Conservation (phyloP, 2,797 vertebrate species). For the Cygnus olor region DNA sequence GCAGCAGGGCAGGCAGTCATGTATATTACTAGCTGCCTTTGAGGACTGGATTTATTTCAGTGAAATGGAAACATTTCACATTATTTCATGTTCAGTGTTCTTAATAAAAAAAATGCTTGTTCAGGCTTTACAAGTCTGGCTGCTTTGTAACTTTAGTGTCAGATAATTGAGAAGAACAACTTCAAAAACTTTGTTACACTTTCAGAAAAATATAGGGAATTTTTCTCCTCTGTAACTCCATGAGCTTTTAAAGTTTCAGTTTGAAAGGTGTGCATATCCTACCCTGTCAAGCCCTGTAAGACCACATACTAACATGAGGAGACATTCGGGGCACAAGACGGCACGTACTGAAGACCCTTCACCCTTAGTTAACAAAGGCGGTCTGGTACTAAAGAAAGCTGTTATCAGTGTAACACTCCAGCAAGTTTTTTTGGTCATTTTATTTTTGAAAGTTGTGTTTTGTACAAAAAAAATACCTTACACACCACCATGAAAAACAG, state of each 20-base stretch:
- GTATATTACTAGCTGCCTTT: neutral
- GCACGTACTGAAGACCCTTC: neutral
- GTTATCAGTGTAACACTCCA: neutral
- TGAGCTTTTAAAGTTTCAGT: neutral
- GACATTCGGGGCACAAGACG: neutral
- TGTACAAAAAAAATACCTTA: constrained; percentile 77
- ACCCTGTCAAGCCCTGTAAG: too few species aligned
- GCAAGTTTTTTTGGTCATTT: constrained; percentile 49
- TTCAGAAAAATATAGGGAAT: neutral
- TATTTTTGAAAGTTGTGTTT: constrained; percentile 76
- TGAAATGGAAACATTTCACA: neutral
- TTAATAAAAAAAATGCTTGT: constrained; percentile 46
- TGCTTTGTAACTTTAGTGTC: neutral
- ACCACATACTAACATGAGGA: neutral
- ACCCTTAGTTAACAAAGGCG: neutral
- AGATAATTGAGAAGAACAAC: neutral
- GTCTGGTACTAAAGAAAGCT: neutral
- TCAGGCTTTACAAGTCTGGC: constrained; percentile 17
- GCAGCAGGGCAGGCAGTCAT: neutral
- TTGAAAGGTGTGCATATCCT: neutral
- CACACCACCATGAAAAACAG: constrained; percentile 70
- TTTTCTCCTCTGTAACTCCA: neutral
- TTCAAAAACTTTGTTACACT: neutral
- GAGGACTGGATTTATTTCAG: constrained; percentile 3
- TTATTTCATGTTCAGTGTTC: constrained; percentile 16